These are phyloP conservation scores for Trichonephila inaurata DNA, from an alignment of 1,140 invertebrate genomes.

Conservation along the genomic window DNA sequence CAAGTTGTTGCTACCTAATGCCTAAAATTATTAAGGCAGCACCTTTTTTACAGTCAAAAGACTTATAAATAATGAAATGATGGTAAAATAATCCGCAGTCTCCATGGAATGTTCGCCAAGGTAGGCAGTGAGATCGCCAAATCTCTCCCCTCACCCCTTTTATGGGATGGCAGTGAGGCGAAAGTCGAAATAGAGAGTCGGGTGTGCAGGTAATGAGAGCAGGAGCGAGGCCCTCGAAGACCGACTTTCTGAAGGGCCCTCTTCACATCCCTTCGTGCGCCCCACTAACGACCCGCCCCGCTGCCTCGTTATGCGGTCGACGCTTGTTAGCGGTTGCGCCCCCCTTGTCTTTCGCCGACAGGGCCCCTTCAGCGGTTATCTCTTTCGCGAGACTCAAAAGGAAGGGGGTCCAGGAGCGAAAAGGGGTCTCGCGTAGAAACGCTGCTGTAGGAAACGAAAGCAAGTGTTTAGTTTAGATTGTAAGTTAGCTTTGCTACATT, in stretches of 20 bases:
- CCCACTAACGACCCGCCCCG: conserved; percentile 59
- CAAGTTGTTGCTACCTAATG: too few species aligned
- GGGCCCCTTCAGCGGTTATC: conserved; percentile 2
- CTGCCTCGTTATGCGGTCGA: conserved; percentile 49
- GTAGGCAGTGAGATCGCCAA: neutral
- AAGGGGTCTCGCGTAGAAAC: neutral
- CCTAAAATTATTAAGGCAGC: too few species aligned
- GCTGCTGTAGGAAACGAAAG: neutral
- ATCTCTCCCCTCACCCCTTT: neutral
- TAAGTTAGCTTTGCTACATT: too few species aligned
- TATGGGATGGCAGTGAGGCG: neutral
- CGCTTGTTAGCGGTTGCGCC: conserved; percentile 64
- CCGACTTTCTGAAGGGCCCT: conserved; percentile 58
- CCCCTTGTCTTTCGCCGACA: conserved; percentile 62
- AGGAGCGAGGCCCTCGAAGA: neutral
- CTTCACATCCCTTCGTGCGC: conserved; percentile 45
- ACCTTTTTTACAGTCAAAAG: too few species aligned
- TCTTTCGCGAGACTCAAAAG: neutral
- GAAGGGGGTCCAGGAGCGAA: neutral
- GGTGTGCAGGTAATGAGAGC: conserved; percentile 38
- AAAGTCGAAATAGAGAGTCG: conserved; percentile 22
- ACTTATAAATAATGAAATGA: too few species aligned
- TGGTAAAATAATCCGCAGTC: too few species aligned
- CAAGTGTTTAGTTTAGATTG: neutral
- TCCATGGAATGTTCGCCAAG: neutral